Evolutionary conservation across 2,113 vertebrate genomes (phyloP), one percentile per base, ranked within the genome.

Genomic region (Platichthys flesus): DNA sequence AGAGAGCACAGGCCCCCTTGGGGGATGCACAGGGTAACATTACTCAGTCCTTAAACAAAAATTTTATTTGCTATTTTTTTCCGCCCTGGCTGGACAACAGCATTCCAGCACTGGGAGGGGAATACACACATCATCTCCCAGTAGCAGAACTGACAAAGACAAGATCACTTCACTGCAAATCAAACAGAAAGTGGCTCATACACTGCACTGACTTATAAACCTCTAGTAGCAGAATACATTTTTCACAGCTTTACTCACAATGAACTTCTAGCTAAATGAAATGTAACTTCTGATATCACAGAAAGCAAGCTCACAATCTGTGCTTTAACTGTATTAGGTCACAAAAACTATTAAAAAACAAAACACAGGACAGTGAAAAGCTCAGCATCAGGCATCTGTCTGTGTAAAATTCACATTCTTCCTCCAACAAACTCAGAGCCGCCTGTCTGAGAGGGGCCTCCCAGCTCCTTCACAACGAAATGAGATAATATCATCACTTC

Each of bases 31-130:
- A 85, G 79, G 78, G 68, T 76, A 85, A 70, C 91, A 77, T 92
- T 87, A 91, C 79, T 91, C 87, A 89, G 80, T 85, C 88, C 79
- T 67, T 58, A 35, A 88, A 82, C 65, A 66, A 51, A 84, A 85
- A 70, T 89, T 89, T 86, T 86, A 88, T 91, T 88, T 85, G 85
- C 80, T 79, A 79, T 87, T 91, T 90, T 72, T 87, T 88, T 86
- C 71, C 82, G 55, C 68, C 40, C 79, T 91, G 90, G 90, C 90
- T 87, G 92, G 89, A 91, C 90, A 92, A 90, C 88, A 63, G 76
- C 93, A 93, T 95, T 94, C 93, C 92, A 91, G 1, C 69, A 67
- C 65, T 71, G 92, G 93, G 93, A 92, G 92, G 91, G 86, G 91
- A 91, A 35, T 77, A 18, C 56, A 72, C 79, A 82, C 88, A 77